Base-by-base conservation (phyloP, 2,888 invertebrate species). In the Pyrrhia umbra region DNA sequence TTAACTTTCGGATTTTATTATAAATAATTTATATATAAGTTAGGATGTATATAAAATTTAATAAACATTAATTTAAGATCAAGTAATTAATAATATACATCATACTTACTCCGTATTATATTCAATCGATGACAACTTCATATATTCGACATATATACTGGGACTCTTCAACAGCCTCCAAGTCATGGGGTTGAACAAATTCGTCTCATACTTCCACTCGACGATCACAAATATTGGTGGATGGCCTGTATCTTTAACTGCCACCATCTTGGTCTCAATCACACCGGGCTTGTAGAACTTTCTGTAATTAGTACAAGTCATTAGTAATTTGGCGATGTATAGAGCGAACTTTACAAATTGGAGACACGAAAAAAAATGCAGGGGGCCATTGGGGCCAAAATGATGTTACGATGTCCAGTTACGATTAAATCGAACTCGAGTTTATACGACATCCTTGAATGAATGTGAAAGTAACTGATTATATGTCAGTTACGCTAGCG, bases 81-180 rank as follows among this genome's bases (percentile, higher is more conserved):
- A n/a, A n/a, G n/a, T n/a, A n/a, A n/a, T n/a, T n/a, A n/a, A n/a
- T n/a, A n/a, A n/a, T n/a, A n/a, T n/a, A n/a, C n/a, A n/a, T 37
- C 21, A 40, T 51, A 90, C 95, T 93, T 91, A 97, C 97, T 95
- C 96, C 80, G 96, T 95, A 74, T 96, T 95, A 57, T 96, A 96
- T 89, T 98, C 98, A 79, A 98, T 93, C 10, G 96, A 96, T 45
- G 97, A 97, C 37, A 98, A 92, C 47, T 96, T 95, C 40, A 98
- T 90, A 68, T 96, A 96, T 61, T 97, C 96, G 49, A 98, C 91
- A 85, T 96, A 97, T 57, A 98, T 96, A 70, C 96, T 96, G 0
- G 98, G 97, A 5, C 96, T 96, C 59, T 96, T 95, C 8, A 98
- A 90, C 37, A 98, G 90, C 61, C 98, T 95, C 98, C 98, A 98